Evolutionary conservation across 1,140 invertebrate genomes (phyloP), one percentile per base, ranked within the genome.

Genomic region (Parapsyche elsis): DNA sequence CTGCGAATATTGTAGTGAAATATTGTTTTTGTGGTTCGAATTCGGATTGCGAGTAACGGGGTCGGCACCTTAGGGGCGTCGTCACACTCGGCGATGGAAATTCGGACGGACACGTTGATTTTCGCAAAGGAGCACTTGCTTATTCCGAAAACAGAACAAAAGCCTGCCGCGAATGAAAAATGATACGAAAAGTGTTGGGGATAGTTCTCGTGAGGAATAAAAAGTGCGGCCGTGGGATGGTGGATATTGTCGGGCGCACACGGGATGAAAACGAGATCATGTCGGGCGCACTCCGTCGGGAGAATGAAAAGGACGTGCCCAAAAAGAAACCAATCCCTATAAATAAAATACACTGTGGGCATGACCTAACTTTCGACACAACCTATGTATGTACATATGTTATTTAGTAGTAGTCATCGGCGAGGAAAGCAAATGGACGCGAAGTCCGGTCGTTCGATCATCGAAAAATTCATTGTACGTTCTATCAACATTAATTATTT

Each of bases 121-220:
- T 75, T 21, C 44, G 71, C 24, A 53, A 16, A 75, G 26, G 45
- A 16, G 44, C 71, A 75, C 71, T 75, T 75, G 45, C 71, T 75
- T 75, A 75, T 75, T 75, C 71, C 45, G 71, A 75, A 75, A 75
- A 75, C 71, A 75, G 71, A 75, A 75, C 71, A 75, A 75, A 75
- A 75, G 71, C 71, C 24, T 75, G 71, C 71, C 71, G 71, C 71
- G 71, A 75, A 75, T 75, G 71, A 75, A 75, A 75, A 75, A 75
- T 75, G 71, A 75, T 75, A 75, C 46, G n/a, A 46, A 75, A 75
- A 75, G 71, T 75, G 71, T 75, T 53, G 45, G 61, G 71, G 71
- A 75, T 57, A 57, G 71, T 57, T 57, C 71, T 49, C 71, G 46
- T 9, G 71, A 75, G 45, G 71, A 75, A 75, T 75, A 57, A 38